These are phyloP conservation scores for Notodonta dromedarius DNA, from an alignment of 2,888 invertebrate genomes.

Conservation along the genomic window DNA sequence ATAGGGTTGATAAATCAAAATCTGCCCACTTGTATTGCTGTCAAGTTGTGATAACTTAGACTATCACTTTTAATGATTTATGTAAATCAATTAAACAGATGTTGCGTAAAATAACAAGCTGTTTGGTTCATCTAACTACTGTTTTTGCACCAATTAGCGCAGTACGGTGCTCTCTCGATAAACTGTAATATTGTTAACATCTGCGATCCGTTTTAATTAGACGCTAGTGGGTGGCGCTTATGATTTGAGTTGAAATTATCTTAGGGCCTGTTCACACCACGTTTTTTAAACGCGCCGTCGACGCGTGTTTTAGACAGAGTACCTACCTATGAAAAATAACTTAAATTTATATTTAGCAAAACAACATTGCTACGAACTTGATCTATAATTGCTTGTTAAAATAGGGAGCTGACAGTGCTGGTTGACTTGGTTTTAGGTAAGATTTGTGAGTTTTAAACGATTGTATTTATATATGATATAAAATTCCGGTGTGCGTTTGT, in stretches of 20 bases:
- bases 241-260: background rate
- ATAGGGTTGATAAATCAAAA: background rate
- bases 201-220: background rate
- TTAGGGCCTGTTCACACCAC: too few species aligned
- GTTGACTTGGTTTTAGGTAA: too few species aligned
- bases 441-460: too few species aligned
- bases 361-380: too few species aligned
- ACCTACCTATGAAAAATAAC: too few species aligned
- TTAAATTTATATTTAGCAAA: too few species aligned
- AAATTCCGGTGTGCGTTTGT: too few species aligned
- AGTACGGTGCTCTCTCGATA: background rate
- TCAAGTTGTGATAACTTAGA: background rate
- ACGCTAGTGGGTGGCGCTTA: background rate
- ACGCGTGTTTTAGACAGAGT: too few species aligned
- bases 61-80: background rate
- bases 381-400: too few species aligned
- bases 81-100: background rate
- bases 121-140: background rate
- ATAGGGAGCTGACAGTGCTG: too few species aligned
- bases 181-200: constrained; percentile 2
- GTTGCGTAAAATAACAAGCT: background rate
- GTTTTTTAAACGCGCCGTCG: too few species aligned
- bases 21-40: background rate
- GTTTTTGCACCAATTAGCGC: constrained; percentile 2
- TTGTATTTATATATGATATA: too few species aligned